Conservation (phyloP, 2,797 vertebrate species). For the Helostoma temminkii region DNA sequence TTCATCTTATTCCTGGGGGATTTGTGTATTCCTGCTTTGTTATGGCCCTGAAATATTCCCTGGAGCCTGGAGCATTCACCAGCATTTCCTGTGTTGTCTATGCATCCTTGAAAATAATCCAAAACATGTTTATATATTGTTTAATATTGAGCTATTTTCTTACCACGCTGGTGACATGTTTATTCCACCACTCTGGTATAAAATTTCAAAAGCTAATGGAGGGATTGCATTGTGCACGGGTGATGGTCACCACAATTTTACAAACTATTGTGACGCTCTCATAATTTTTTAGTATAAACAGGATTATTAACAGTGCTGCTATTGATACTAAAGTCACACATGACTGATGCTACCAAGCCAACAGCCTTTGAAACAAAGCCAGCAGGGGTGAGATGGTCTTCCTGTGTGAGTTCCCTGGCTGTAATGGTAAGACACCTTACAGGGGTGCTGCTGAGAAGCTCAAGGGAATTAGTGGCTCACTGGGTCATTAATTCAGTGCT, state of each 20-base stretch:
- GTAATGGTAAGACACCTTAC: constrained; percentile 11
- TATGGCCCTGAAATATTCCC: neutral
- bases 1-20: neutral
- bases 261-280: neutral
- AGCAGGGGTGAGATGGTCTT: constrained; percentile 6
- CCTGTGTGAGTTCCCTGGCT: constrained; percentile 3
- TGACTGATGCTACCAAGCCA: neutral
- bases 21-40: neutral
- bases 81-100: neutral
- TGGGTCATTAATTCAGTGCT: constrained; percentile 39
- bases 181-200: neutral
- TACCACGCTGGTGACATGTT: too few relatives aligned
- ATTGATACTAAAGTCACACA: neutral
- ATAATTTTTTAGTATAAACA: too few relatives aligned
- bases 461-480: constrained; percentile 44
- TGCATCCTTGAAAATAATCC: neutral
- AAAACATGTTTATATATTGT: too few relatives aligned
- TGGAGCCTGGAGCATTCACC: neutral
- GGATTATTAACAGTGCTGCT: neutral
- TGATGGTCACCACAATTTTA: neutral
- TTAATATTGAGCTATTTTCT: too few relatives aligned
- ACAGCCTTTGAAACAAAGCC: neutral
- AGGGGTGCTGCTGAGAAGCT: constrained; percentile 39
- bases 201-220: neutral
- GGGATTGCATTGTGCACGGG: too few relatives aligned